These are phyloP conservation scores for Metellina segmentata DNA, from an alignment of 2,888 invertebrate species.

Conservation along the genomic window DNA sequence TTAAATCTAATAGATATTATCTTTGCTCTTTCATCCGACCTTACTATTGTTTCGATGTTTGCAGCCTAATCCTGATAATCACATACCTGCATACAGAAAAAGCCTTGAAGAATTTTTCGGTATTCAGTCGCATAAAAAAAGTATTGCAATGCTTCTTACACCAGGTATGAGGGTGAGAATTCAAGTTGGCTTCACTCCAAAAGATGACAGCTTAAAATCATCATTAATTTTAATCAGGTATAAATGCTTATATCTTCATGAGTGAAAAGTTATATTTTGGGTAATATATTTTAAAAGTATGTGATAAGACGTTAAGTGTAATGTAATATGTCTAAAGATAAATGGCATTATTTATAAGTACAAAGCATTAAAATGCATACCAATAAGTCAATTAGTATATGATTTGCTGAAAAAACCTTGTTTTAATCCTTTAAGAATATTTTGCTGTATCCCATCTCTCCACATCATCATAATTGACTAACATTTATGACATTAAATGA, in stretches of 20 bases:
- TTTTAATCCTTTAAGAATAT: too few species aligned
- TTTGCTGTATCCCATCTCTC: too few species aligned
- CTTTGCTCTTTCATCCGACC: too few species aligned
- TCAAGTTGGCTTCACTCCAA: slow-evolving; percentile 82
- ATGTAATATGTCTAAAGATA: too few species aligned
- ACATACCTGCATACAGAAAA: slow-evolving; percentile 81
- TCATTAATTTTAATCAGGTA: slow-evolving; percentile 83
- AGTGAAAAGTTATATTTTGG: not conserved
- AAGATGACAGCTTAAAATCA: slow-evolving; percentile 82
- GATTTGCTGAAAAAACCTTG: too few species aligned
- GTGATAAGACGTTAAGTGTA: too few species aligned
- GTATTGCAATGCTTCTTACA: slow-evolving; percentile 84
- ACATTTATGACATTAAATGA: too few species aligned
- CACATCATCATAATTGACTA: too few species aligned
- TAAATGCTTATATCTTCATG: not conserved
- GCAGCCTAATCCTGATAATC: slow-evolving; percentile 78
- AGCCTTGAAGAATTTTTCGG: slow-evolving; percentile 81
- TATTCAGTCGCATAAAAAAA: slow-evolving; percentile 82
- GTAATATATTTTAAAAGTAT: not conserved
- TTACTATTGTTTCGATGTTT: not conserved
- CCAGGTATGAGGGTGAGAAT: slow-evolving; percentile 83
- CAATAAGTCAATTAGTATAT: too few species aligned
- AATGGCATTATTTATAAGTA: too few species aligned
- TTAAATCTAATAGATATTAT: too few species aligned
- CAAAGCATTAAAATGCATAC: too few species aligned